These are phyloP conservation scores for Carduelis carduelis DNA, from an alignment of 2,797 vertebrate species.

Conservation along the genomic window DNA sequence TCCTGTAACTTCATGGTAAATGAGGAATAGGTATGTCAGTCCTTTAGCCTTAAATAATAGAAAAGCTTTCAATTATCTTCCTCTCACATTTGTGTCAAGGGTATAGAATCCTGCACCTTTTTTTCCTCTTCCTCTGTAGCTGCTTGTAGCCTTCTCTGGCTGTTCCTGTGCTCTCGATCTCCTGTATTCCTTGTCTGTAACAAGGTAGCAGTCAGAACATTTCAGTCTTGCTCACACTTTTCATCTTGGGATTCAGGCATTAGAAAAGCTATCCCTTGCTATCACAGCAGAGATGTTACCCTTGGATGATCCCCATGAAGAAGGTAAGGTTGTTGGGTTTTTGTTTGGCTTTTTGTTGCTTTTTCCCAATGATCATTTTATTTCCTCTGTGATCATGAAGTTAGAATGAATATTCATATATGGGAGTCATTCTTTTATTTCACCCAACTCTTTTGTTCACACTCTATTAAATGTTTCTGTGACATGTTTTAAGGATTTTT, in stretches of 20 bases:
- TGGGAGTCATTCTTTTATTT: background rate
- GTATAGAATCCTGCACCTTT: background rate
- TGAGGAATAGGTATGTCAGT: background rate
- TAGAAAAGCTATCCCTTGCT: background rate
- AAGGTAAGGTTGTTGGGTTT: background rate
- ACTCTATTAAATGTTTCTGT: background rate
- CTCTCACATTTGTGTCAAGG: background rate
- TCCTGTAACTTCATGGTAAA: background rate
- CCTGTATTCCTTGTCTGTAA: background rate
- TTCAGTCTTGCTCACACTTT: background rate
- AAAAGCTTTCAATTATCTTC: background rate
- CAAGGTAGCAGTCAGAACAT: background rate
- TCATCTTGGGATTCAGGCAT: background rate
- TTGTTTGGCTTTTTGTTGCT: background rate
- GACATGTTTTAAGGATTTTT: accelerated
- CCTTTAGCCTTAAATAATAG: background rate
- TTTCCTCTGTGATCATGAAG: background rate
- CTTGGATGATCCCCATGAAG: background rate
- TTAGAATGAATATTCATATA: background rate
- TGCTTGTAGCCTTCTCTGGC: background rate
- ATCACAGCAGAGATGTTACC: background rate
- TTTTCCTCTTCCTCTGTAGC: background rate
- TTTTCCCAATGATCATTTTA: background rate
- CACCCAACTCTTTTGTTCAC: background rate
- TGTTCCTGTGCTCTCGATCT: background rate